A percentile compares a stretch with the other conserved stretches of the same genome.
These are phyloP conservation scores for Cheumatopsyche charites DNA, from an alignment of 1,140 invertebrate genomes.

Conservation along the genomic window DNA sequence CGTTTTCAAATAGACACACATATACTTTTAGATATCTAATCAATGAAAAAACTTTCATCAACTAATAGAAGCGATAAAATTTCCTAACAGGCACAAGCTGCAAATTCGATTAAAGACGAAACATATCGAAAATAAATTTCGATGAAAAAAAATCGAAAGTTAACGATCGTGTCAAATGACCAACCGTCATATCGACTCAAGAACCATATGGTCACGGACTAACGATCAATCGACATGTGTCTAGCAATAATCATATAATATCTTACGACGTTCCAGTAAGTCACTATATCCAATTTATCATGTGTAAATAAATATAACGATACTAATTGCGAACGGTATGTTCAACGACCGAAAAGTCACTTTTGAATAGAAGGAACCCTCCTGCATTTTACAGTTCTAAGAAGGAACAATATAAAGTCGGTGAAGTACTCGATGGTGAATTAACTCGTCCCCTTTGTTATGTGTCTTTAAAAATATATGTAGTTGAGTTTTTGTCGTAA, in stretches of 20 bases:
- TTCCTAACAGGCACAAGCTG: too few relatives aligned
- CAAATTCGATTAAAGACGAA: neutral
- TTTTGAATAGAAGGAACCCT: neutral
- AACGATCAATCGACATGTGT: constrained; percentile 28
- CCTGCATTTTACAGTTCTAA: constrained; percentile 16
- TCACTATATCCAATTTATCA: constrained; percentile 1
- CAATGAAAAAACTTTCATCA: too few relatives aligned
- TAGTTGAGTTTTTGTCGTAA: too few relatives aligned
- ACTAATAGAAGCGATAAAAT: too few relatives aligned
- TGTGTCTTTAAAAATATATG: too few relatives aligned
- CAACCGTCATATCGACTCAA: neutral
- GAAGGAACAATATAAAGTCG: constrained; percentile 30
- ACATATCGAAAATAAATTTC: neutral
- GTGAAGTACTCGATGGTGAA: neutral
- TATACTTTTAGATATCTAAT: too few relatives aligned
- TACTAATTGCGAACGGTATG: neutral
- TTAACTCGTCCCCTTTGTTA: neutral
- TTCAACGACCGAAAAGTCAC: constrained; percentile 15
- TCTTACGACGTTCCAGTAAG: neutral
- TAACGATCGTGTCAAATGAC: neutral
- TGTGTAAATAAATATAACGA: neutral
- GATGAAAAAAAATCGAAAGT: neutral
- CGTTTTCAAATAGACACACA: too few relatives aligned
- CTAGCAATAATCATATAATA: constrained; percentile 18
- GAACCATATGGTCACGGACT: constrained; percentile 19